Conservation (phyloP, 64 coral and sea anemone species). For the Acropora tenuis region DNA sequence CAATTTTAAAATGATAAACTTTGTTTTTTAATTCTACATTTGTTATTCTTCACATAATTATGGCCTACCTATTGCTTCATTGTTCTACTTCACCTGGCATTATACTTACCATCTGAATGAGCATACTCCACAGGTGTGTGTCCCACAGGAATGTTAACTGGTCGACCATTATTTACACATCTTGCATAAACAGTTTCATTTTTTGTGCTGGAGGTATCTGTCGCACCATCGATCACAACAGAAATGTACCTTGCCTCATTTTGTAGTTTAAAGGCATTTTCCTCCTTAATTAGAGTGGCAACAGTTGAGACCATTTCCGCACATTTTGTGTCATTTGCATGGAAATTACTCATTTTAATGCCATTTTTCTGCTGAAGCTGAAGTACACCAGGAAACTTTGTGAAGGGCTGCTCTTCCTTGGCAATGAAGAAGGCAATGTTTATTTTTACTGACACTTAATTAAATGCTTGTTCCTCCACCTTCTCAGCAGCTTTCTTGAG, state of each 20-base stretch:
- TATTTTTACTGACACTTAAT: constrained; percentile 59
- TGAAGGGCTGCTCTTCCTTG: no score
- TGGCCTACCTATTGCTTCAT: no score
- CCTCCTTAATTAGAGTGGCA: neutral
- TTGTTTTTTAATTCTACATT: no score
- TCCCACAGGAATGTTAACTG: neutral
- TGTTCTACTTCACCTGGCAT: no score
- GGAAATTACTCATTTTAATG: neutral
- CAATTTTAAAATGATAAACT: no score
- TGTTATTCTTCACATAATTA: no score
- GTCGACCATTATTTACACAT: neutral
- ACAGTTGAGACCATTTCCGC: neutral
- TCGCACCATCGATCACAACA: constrained; percentile 6
- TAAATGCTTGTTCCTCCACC: constrained; percentile 26
- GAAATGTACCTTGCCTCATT: constrained; percentile 6
- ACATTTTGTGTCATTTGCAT: constrained; percentile 3
- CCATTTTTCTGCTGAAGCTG: constrained; percentile 9
- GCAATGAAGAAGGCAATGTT: constrained; percentile 45
- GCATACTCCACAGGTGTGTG: neutral
- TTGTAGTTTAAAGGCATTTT: neutral
- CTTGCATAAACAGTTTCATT: neutral
- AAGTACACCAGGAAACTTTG: no score
- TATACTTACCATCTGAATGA: no score
- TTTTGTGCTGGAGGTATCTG: neutral
- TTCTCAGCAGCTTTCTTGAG: constrained; percentile 45